Percentiles rank a stretch among this genome's conserved stretches.
Evolutionary conservation across 2,797 vertebrate species (phyloP).

Genomic region (Cetoscarus ocellatus): DNA sequence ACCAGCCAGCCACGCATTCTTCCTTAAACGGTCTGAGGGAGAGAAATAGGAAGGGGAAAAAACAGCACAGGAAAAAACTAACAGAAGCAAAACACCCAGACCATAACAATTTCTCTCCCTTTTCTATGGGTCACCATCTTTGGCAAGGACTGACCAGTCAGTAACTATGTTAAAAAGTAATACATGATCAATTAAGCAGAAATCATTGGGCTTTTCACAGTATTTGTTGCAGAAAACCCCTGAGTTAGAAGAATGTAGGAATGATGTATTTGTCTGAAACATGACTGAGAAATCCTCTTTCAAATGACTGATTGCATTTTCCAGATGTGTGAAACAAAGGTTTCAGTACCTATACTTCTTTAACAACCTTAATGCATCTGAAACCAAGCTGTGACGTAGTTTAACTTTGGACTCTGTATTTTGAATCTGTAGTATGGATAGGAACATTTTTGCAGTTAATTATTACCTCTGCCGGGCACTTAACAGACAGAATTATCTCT

Average conservation of each 20-base stretch:
- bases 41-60: too few species aligned
- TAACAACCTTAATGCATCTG: neutral
- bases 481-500: neutral
- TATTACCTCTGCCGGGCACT: slow-evolving; percentile 8
- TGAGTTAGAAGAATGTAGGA: neutral
- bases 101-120: neutral
- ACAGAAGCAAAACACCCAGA: too few species aligned
- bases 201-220: neutral
- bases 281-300: neutral
- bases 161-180: too few species aligned
- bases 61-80: too few species aligned
- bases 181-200: neutral
- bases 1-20: too few species aligned
- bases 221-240: too few species aligned
- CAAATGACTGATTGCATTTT: neutral
- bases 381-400: neutral
- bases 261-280: neutral
- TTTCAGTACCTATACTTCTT: neutral
- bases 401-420: slow-evolving; percentile 22
- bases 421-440: neutral
- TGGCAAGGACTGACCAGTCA: too few species aligned
- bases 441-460: slow-evolving; percentile 13
- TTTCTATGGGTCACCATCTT: neutral
- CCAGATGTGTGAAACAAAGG: neutral
- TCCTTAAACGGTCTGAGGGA: too few species aligned